These are phyloP conservation scores for Saxidomus purpurata DNA, from an alignment of 1,140 invertebrate species.

Conservation along the genomic window DNA sequence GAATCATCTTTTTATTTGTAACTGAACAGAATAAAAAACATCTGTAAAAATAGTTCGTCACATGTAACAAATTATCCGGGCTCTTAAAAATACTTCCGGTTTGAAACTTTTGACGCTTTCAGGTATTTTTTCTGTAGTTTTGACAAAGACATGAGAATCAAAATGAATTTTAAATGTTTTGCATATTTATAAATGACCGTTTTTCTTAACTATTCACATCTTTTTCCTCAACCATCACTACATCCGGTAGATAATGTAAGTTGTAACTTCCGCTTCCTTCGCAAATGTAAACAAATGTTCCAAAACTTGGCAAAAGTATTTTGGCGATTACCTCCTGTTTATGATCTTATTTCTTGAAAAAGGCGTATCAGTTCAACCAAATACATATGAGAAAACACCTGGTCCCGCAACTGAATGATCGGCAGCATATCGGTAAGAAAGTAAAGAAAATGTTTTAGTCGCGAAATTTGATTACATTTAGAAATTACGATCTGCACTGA, in stretches of 20 bases:
- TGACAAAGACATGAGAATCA: neutral
- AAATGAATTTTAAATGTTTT: neutral
- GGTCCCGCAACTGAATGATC: neutral
- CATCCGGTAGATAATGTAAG: constrained; percentile 19
- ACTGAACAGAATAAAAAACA: too few species aligned
- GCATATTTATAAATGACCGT: neutral
- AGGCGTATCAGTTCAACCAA: neutral
- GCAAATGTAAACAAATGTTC: constrained; percentile 29
- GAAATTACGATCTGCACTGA: too few species aligned
- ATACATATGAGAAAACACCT: neutral
- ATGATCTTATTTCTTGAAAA: too few species aligned
- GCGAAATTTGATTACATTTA: too few species aligned
- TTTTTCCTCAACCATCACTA: neutral
- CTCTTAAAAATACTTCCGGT: constrained; percentile 43
- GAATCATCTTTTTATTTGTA: too few species aligned
- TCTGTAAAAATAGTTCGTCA: neutral
- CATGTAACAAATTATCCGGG: neutral
- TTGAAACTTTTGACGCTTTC: neutral
- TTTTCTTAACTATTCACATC: neutral
- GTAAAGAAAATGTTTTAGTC: too few species aligned
- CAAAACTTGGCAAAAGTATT: neutral
- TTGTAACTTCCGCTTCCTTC: constrained; percentile 32
- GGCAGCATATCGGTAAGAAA: too few species aligned
- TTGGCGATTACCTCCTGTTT: too few species aligned
- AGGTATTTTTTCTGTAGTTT: neutral